Percentiles rank a stretch among this genome's conserved stretches.
phyloP scores from a whole-genome alignment of 37 sponge, comb jelly and placozoan species.

The Crambe crambe region DNA sequence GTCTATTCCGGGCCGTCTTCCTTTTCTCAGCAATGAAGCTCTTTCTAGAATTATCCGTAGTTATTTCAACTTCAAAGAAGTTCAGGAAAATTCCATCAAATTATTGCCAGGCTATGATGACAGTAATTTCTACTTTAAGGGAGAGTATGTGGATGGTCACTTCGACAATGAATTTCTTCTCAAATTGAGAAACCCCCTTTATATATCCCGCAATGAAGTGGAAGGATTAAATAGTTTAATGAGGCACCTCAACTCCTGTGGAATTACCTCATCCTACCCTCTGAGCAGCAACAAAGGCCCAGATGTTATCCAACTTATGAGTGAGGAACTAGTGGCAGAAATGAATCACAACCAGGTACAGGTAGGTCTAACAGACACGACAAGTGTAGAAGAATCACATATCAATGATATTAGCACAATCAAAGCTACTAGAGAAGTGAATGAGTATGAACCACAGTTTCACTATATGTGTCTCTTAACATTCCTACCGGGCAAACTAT shows the following conservation, averaged over 20 bases:
- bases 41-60: slow-evolving; percentile 2
- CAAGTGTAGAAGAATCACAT: background rate
- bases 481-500: background rate
- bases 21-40: background rate
- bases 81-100: slow-evolving; percentile 24
- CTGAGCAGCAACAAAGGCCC: slow-evolving; percentile 6
- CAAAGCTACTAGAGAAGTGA: background rate
- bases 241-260: slow-evolving; percentile 13
- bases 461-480: background rate
- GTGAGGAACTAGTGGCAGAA: too few relatives aligned
- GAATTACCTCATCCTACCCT: slow-evolving; percentile 2
- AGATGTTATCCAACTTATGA: background rate
- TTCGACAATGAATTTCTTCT: slow-evolving; percentile 20
- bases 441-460: background rate
- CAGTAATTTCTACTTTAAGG: slow-evolving; percentile 53
- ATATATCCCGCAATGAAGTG: background rate
- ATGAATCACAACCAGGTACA: too few relatives aligned
- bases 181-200: slow-evolving; percentile 11
- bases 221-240: slow-evolving; percentile 28
- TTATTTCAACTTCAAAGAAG: slow-evolving; percentile 27
- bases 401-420: background rate
- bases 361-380: too few relatives aligned
- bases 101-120: slow-evolving; percentile 56
- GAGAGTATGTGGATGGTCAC: background rate
- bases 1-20: slow-evolving; percentile 35